Base-by-base conservation (phyloP, 2,888 invertebrate genomes). In the Volucella inanis region DNA sequence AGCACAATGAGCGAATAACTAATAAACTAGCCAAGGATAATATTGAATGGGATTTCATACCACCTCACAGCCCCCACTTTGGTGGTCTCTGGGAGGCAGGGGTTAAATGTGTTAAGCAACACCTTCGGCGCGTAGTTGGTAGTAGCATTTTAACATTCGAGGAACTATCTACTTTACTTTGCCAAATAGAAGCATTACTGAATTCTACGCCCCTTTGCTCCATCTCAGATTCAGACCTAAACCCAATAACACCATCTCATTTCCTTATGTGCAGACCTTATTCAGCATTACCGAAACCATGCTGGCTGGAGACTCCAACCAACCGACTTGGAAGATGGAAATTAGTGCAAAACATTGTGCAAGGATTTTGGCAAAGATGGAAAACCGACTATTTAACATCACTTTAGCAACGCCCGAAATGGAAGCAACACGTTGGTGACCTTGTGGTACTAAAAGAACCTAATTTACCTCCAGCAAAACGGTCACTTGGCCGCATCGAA, bases 151-250 rank as follows among this genome's bases (percentile, higher is more conserved):
- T 76, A 1, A 64, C 74, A 0, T 86, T 77, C n/a, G 74, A 81
- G 54, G 86, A 86, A 75, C 54, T 81, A 55, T 41, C 47, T 14
- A 86, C 81, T 0, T n/a, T 88, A 1, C 47, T 87, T 1, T 62
- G 76, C 2, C 88, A 87, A 67, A 67, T 88, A 1, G 82, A 88
- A 61, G 74, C 77, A 11, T 49, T 74, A 1, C 22, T 82, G 10
- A 85, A 80, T 49, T 76, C 76, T 49, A n/a, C 72, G 12, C 85
- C 85, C 2, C 39, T 84, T 31, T 81, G 77, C 15, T 43, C 18
- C 9, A 50, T 68, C 0, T 67, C 71, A 11, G 87, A 87, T 43
- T 43, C 72, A 3, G 81, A 87, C 54, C 41, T 74, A 11, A 2
- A 22, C 22, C 22, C 22, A 22, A 3, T 22, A 22, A 22, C 22